Conservation (phyloP, 2,113 vertebrate species). For the Tragelaphus buxtoni region DNA sequence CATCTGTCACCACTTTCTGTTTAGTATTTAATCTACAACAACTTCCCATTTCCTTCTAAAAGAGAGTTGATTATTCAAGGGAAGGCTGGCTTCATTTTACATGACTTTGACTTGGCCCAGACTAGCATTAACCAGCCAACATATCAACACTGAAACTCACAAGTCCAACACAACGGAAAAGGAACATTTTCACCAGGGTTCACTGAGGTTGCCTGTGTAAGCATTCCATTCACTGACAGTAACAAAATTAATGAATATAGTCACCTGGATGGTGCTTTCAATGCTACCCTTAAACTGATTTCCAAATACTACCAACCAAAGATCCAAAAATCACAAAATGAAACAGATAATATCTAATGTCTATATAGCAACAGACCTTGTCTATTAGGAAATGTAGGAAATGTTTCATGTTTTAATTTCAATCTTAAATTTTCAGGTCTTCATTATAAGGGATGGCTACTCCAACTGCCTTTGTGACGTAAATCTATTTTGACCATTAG, state of each 20-base stretch:
- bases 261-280: neutral
- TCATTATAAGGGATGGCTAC: neutral
- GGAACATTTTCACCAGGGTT: constrained; percentile 24
- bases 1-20: constrained; percentile 23
- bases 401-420: constrained; percentile 20
- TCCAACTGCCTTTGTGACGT: neutral
- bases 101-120: constrained; percentile 40
- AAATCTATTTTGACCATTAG: neutral
- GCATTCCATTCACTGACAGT: neutral
- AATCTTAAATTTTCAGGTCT: constrained; percentile 16
- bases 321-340: constrained; percentile 10
- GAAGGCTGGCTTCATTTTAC: constrained; percentile 1
- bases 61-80: constrained; percentile 44
- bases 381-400: neutral
- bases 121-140: constrained; percentile 28
- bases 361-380: neutral
- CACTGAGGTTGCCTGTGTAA: neutral
- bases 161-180: constrained; percentile 26
- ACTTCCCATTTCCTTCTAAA: constrained; percentile 50
- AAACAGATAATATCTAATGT: neutral
- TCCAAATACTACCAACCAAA: constrained; percentile 22
- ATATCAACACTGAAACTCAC: neutral
- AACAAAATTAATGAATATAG: constrained; percentile 33
- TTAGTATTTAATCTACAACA: constrained; percentile 58
- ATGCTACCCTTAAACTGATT: neutral